Conservation (phyloP, 2,797 vertebrate genomes). For the Coregonus sp. region DNA sequence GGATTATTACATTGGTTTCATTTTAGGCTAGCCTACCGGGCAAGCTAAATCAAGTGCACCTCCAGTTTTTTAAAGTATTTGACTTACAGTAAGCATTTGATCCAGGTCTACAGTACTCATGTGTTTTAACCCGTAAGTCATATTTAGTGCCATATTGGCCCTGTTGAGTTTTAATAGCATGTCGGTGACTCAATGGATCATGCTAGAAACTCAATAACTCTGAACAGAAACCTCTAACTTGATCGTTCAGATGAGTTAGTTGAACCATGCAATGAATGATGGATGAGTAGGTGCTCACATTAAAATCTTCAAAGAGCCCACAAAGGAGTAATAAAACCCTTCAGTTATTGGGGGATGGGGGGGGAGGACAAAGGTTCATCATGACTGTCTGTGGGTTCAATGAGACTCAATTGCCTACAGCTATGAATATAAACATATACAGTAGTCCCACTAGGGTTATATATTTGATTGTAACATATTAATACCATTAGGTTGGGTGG, state of each 20-base stretch:
- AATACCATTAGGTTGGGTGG: neutral
- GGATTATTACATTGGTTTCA: no score
- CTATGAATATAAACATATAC: neutral
- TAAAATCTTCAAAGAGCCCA: constrained; percentile 1
- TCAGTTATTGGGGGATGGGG: neutral
- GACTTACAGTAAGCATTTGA: neutral
- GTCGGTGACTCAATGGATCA: constrained; percentile 5
- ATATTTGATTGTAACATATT: neutral
- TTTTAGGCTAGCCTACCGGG: neutral
- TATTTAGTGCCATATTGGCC: constrained; percentile 6
- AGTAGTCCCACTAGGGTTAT: neutral
- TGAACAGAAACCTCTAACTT: neutral
- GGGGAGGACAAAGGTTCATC: no score
- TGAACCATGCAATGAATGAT: neutral
- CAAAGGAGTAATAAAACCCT: neutral
- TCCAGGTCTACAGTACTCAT: constrained; percentile 11
- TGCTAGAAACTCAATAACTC: constrained; percentile 8
- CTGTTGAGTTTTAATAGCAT: constrained; percentile 16
- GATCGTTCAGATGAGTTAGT: no score
- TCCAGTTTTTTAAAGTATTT: neutral
- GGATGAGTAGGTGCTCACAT: constrained; percentile 11
- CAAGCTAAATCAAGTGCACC: neutral
- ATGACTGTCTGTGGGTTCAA: constrained; percentile 1
- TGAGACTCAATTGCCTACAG: neutral
- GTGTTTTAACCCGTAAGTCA: constrained; percentile 27